phyloP scores from a whole-genome alignment of 53 echinoderm and acorn worm genomes.

The Mesocentrotus franciscanus region DNA sequence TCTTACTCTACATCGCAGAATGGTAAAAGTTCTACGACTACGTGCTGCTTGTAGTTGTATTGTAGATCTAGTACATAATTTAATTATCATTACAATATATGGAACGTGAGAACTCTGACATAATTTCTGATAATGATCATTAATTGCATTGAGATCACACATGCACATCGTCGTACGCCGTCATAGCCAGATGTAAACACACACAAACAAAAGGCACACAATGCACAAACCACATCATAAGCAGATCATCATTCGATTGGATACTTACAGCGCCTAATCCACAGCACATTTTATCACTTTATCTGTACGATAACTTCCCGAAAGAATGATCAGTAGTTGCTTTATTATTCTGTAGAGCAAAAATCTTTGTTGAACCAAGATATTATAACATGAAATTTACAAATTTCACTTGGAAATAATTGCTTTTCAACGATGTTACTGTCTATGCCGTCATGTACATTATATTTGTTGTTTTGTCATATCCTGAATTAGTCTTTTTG shows the following conservation, averaged over 20 bases:
- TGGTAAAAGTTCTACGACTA: too few relatives aligned
- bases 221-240: background rate
- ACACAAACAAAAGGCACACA: background rate
- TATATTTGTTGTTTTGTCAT: background rate
- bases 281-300: constrained; percentile 26
- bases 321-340: background rate
- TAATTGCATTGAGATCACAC: too few relatives aligned
- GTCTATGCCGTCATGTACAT: background rate
- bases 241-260: background rate
- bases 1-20: too few relatives aligned
- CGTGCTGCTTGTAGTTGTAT: too few relatives aligned
- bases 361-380: background rate
- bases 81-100: too few relatives aligned
- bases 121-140: too few relatives aligned
- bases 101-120: too few relatives aligned
- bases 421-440: background rate
- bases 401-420: background rate
- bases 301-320: background rate
- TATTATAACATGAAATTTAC: background rate
- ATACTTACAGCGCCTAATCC: constrained; percentile 28
- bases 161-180: too few relatives aligned
- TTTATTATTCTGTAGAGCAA: background rate
- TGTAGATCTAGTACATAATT: too few relatives aligned
- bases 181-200: too few relatives aligned
- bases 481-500: background rate